phyloP scores from a whole-genome alignment of 2,888 invertebrate species.

The Campoletis raptor region DNA sequence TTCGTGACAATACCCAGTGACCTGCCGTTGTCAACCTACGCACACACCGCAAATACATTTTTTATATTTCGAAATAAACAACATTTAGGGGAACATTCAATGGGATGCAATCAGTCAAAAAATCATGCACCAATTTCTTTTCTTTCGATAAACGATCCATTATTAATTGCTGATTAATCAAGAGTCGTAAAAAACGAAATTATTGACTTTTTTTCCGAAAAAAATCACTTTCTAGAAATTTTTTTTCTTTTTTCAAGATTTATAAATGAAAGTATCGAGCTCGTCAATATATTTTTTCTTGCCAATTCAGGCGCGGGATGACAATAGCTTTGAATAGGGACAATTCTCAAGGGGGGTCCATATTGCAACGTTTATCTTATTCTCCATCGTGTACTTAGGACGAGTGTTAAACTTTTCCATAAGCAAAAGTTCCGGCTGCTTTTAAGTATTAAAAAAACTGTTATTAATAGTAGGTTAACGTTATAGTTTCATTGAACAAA shows the following conservation, averaged over 20 bases:
- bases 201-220: not conserved
- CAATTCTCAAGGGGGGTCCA: slow-evolving; percentile 1
- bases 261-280: not conserved
- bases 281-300: too few relatives aligned
- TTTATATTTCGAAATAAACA: not conserved
- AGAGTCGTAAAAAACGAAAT: not conserved
- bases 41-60: slow-evolving; percentile 8
- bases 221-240: too few relatives aligned
- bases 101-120: not conserved
- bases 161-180: not conserved
- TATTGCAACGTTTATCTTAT: slow-evolving; percentile 30
- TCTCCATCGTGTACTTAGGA: slow-evolving; percentile 51
- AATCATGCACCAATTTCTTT: not conserved
- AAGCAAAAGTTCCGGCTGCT: not conserved
- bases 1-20: slow-evolving; percentile 34
- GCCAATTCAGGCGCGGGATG: slow-evolving; percentile 23
- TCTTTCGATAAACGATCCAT: not conserved
- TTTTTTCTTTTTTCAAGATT: too few relatives aligned
- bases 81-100: not conserved
- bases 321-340: slow-evolving; percentile 50
- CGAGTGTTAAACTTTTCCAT: slow-evolving; percentile 30
- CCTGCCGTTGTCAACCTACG: slow-evolving; percentile 30
- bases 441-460: not conserved
- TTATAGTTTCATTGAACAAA: not conserved
- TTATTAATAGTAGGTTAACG: not conserved